Conservation (phyloP, 1,140 invertebrate species). For the Phenacoccus solenopsis region DNA sequence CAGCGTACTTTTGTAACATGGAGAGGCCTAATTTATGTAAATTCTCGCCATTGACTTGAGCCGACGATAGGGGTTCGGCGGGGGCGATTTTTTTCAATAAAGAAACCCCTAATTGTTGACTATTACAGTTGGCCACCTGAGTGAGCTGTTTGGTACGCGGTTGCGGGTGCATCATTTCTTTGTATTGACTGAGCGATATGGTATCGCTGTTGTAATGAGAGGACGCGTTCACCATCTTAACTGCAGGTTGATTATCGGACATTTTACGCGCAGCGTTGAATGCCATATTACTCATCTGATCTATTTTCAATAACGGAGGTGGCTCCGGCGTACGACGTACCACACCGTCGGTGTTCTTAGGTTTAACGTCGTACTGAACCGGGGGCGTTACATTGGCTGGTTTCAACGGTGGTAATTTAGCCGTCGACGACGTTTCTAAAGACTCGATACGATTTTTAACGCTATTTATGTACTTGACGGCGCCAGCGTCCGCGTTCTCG, state of each 20-base stretch:
- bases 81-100: neutral
- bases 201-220: neutral
- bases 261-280: neutral
- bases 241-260: too few relatives aligned
- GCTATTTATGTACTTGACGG: constrained; percentile 60
- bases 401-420: constrained; percentile 20
- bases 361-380: neutral
- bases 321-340: neutral
- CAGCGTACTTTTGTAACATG: too few relatives aligned
- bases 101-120: neutral
- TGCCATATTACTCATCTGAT: neutral
- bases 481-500: constrained; percentile 54
- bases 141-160: neutral
- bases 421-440: constrained; percentile 41
- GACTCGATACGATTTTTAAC: constrained; percentile 62
- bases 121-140: neutral
- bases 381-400: neutral
- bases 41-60: too few relatives aligned
- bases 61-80: too few relatives aligned
- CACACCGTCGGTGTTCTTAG: neutral
- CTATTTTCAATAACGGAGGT: neutral
- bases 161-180: constrained; percentile 13
- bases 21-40: too few relatives aligned
- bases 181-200: neutral
- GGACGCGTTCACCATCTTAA: too few relatives aligned